Evolutionary conservation across 2,888 invertebrate genomes (phyloP).

Genomic region (Penaeus monodon): DNA sequence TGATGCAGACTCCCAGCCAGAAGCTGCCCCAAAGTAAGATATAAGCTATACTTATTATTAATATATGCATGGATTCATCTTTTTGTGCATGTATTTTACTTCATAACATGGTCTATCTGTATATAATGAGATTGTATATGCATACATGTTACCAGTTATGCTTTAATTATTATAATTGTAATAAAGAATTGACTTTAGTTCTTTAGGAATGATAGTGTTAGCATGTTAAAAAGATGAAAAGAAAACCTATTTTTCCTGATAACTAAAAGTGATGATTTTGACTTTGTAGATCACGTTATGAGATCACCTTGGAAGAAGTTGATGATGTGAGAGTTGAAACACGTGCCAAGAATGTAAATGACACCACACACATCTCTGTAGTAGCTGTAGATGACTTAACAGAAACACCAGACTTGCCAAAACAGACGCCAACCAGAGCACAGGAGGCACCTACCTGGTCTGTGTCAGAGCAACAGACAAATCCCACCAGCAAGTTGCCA

Average conservation of each 20-base stretch:
- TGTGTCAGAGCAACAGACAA: constrained; percentile 28
- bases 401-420: not conserved
- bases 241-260: no score
- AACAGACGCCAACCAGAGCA: not conserved
- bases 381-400: constrained; percentile 56
- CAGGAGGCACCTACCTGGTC: constrained; percentile 9
- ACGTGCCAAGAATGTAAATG: constrained; percentile 4
- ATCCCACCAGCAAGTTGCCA: not conserved
- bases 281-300: constrained; percentile 44
- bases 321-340: constrained; percentile 23
- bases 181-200: no score
- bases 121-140: no score
- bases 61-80: no score
- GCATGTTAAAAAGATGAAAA: no score
- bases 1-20: constrained; percentile 36
- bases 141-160: no score
- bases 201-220: no score
- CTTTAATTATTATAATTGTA: no score
- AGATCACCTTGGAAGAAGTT: constrained; percentile 55
- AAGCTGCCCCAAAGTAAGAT: constrained; percentile 43
- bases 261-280: not conserved
- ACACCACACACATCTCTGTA: constrained; percentile 58
- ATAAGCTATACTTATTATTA: not conserved
- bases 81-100: no score
- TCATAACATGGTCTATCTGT: no score